Percentiles rank a stretch among this genome's conserved stretches.
Evolutionary conservation across 2,888 invertebrate species (phyloP).

Genomic region (Dryadula phaetusa): DNA sequence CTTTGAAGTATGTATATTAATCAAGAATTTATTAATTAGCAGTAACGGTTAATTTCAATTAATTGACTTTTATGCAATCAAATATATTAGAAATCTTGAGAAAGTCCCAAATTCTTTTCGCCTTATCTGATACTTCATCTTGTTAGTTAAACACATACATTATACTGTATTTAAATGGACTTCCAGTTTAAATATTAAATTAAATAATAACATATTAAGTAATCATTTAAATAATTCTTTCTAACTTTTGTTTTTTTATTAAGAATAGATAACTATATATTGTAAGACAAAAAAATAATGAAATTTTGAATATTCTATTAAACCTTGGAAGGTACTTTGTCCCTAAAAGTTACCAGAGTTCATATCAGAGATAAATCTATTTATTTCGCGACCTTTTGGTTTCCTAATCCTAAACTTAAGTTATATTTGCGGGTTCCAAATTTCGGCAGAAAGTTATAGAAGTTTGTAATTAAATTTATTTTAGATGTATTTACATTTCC

Average conservation of each 20-base stretch:
- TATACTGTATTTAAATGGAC: background rate
- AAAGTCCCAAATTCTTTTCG: constrained; percentile 17
- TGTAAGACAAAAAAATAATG: constrained; percentile 5
- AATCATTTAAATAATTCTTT: background rate
- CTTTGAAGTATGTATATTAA: no score
- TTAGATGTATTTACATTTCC: constrained; percentile 56
- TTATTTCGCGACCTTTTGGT: constrained; percentile 40
- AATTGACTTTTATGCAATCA: constrained; percentile 1
- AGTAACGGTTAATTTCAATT: no score
- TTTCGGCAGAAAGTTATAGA: constrained; percentile 52
- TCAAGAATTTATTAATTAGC: background rate
- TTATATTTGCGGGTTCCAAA: constrained; percentile 50
- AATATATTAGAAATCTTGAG: constrained; percentile 19
- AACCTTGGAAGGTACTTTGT: background rate
- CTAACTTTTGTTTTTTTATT: background rate
- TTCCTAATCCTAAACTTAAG: constrained; percentile 50
- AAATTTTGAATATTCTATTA: constrained; percentile 1
- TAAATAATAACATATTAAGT: background rate
- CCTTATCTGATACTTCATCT: constrained; percentile 15
- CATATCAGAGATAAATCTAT: constrained; percentile 21
- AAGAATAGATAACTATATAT: no score
- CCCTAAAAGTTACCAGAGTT: constrained; percentile 7
- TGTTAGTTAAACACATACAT: background rate
- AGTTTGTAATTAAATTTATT: constrained; percentile 62
- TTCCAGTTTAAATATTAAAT: background rate